phyloP scores from a whole-genome alignment of 2,113 vertebrate species.

The Perognathus longimembris region DNA sequence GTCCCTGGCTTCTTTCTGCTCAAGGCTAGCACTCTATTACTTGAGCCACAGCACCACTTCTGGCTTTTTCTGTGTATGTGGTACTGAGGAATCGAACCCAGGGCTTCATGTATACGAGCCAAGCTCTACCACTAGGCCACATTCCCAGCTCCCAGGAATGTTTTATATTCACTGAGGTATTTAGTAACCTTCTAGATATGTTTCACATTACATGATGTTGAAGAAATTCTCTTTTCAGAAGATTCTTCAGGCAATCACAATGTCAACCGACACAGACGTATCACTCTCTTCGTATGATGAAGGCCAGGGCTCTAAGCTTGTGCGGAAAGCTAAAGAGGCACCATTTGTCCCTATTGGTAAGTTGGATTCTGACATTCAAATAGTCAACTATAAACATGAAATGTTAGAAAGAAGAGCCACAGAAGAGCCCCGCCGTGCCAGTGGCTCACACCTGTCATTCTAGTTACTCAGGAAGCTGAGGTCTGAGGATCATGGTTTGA shows the following conservation, averaged over 20 bases:
- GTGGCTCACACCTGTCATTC: no score
- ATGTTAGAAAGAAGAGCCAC: not conserved
- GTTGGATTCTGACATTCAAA: slow-evolving; percentile 17
- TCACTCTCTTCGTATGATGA: slow-evolving; percentile 83
- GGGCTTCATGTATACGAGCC: no score
- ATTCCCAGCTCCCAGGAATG: no score
- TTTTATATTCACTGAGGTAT: not conserved
- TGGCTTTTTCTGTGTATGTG: no score
- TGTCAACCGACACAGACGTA: slow-evolving; percentile 82
- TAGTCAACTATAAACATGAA: not conserved
- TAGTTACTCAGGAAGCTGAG: no score
- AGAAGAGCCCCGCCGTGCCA: not conserved
- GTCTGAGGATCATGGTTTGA: no score
- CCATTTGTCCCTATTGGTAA: slow-evolving; percentile 93
- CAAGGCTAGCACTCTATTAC: no score
- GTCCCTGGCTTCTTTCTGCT: no score
- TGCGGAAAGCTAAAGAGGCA: slow-evolving; percentile 91
- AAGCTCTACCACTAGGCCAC: no score
- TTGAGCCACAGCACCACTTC: no score
- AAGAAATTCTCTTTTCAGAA: slow-evolving; percentile 65
- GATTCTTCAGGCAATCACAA: slow-evolving; percentile 79
- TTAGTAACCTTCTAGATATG: slow-evolving; percentile 20
- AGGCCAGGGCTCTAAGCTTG: slow-evolving; percentile 90
- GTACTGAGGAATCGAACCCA: no score
- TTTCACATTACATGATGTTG: slow-evolving; percentile 16